Percentiles rank a stretch among this genome's conserved stretches.
Conservation (phyloP, 1,140 invertebrate species). For the Aphaenogaster floridana region DNA sequence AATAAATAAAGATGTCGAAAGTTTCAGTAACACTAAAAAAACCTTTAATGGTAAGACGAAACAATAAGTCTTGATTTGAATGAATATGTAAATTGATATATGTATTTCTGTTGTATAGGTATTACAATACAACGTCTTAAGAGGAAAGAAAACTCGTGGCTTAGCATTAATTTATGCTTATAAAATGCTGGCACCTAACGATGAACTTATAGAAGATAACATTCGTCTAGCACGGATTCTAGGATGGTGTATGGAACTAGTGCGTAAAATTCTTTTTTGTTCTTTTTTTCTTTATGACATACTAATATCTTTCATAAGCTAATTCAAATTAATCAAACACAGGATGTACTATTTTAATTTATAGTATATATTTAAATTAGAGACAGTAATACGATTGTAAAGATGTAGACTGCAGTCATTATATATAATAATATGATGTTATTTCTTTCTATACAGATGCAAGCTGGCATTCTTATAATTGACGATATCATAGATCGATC, state of each 20-base stretch:
- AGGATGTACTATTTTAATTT: background rate
- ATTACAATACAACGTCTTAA: conserved; percentile 93
- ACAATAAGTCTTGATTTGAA: conserved; percentile 24
- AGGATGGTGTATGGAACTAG: conserved; percentile 98
- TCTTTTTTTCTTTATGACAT: conserved; percentile 31
- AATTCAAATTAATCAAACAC: conserved; percentile 32
- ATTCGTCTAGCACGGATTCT: conserved; percentile 93
- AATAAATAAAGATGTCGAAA: background rate
- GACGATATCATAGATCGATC: conserved; percentile 98
- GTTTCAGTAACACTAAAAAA: background rate
- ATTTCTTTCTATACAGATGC: conserved; percentile 87
- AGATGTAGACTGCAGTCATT: background rate
- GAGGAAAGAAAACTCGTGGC: conserved; percentile 93
- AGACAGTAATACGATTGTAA: background rate
- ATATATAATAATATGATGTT: background rate
- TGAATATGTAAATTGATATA: background rate
- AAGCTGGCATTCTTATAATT: conserved; percentile 92
- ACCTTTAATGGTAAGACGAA: background rate
- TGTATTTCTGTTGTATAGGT: conserved; percentile 85
- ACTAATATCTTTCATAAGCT: background rate
- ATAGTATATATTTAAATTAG: background rate
- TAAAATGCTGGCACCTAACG: conserved; percentile 89
- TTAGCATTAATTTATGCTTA: conserved; percentile 93
- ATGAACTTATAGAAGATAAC: conserved; percentile 92
- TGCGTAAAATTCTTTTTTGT: conserved; percentile 87